These are phyloP conservation scores for Phocoena phocoena DNA, from an alignment of 2,113 vertebrate species.

Conservation along the genomic window DNA sequence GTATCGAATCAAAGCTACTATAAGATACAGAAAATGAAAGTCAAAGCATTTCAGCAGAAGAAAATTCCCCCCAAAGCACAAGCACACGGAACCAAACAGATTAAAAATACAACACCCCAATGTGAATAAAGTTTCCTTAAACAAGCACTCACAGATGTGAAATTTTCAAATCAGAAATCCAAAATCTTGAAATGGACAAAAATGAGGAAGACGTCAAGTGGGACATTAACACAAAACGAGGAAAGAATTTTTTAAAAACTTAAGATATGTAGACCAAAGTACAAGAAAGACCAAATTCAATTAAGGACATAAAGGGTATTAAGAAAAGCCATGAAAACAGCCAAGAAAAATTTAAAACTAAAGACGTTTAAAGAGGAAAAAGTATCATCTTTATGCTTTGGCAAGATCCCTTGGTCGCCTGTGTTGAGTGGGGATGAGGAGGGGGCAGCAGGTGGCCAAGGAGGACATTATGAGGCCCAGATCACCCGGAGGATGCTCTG, in stretches of 20 bases:
- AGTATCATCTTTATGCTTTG: not conserved
- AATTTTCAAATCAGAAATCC: not conserved
- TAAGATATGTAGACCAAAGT: not conserved
- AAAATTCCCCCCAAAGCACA: not conserved
- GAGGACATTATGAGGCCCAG: not conserved
- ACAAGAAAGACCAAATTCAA: not conserved
- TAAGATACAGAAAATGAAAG: not conserved
- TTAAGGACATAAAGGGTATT: not conserved
- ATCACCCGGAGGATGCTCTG: accelerated
- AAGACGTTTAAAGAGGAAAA: not conserved
- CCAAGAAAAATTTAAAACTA: not conserved
- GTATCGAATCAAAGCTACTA: not conserved
- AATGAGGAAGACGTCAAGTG: not conserved
- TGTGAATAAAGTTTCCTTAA: not conserved
- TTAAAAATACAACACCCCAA: not conserved
- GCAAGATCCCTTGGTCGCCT: not conserved
- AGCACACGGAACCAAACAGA: not conserved
- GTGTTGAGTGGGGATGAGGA: not conserved
- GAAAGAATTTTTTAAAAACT: not conserved
- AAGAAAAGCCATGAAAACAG: not conserved
- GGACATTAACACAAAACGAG: not conserved
- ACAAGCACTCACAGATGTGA: not conserved
- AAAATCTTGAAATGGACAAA: not conserved
- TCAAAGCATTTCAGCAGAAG: not conserved
- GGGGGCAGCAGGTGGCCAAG: not conserved